Conservation (phyloP, 2,888 invertebrate species). For the Drosophila mimica region DNA sequence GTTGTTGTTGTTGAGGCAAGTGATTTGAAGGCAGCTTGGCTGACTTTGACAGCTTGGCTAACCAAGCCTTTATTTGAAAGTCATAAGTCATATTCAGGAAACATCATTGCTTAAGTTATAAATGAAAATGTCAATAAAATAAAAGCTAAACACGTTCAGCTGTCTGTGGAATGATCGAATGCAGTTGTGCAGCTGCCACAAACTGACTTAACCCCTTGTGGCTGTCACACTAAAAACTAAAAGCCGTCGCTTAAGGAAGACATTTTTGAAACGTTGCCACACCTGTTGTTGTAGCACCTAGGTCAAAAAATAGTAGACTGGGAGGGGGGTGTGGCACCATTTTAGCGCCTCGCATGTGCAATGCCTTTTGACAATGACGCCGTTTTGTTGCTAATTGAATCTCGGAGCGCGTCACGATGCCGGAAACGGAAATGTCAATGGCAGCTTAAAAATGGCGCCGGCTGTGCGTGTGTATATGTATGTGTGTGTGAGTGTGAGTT, state of each 20-base stretch:
- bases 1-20: neutral
- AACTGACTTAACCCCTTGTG: slow-evolving; percentile 1
- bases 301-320: neutral
- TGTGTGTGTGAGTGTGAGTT: slow-evolving; percentile 12
- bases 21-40: neutral
- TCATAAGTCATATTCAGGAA: neutral
- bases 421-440: slow-evolving; percentile 79
- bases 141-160: neutral
- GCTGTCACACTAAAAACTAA: slow-evolving; percentile 23
- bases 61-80: neutral
- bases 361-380: slow-evolving; percentile 49
- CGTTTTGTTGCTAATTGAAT: slow-evolving; percentile 74
- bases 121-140: neutral
- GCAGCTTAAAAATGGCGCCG: slow-evolving; percentile 74
- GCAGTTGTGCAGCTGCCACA: slow-evolving; percentile 2
- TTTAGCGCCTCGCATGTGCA: slow-evolving; percentile 32
- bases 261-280: slow-evolving; percentile 15
- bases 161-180: neutral
- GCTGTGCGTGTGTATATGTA: slow-evolving; percentile 9
- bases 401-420: slow-evolving; percentile 47
- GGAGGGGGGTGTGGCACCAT: slow-evolving; percentile 2
- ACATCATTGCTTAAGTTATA: neutral
- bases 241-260: slow-evolving; percentile 21
- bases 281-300: slow-evolving; percentile 22
- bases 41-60: neutral